Evolutionary conservation across 2,888 invertebrate species (phyloP).

Genomic region (Sarcophaga caerulescens): DNA sequence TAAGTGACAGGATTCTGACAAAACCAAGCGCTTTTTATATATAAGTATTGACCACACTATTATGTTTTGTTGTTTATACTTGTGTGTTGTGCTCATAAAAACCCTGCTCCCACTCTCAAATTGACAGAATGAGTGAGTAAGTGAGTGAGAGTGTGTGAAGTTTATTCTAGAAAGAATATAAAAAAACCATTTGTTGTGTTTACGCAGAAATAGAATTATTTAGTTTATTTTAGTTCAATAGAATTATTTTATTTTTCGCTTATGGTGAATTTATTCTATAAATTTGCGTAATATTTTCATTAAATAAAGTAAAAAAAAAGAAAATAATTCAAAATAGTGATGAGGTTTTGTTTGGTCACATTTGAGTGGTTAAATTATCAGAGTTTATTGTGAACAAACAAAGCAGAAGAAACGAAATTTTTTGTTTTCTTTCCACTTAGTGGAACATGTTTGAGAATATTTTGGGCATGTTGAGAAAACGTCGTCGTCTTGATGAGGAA

Average conservation of each 20-base stretch:
- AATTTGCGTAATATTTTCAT: conserved; percentile 26
- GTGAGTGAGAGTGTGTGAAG: conserved; percentile 21
- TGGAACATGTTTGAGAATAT: conserved; percentile 76
- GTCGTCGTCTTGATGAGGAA: conserved; percentile 75
- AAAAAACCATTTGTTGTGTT: conserved; percentile 42
- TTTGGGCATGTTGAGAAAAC: conserved; percentile 77
- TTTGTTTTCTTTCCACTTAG: not conserved
- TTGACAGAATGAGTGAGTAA: not conserved
- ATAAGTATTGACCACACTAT: conserved; percentile 25
- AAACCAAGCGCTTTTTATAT: not conserved
- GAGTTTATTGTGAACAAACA: not conserved
- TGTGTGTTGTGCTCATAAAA: not conserved
- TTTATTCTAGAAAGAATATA: conserved; percentile 59
- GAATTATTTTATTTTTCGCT: not conserved
- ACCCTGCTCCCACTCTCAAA: not conserved
- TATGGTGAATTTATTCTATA: not conserved
- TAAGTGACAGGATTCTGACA: too few species aligned
- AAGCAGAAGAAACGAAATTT: not conserved
- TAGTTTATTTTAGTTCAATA: too few species aligned
- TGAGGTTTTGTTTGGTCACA: conserved; percentile 3
- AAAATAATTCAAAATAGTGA: not conserved
- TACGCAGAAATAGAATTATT: conserved; percentile 38
- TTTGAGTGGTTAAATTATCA: not conserved
- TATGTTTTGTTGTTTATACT: conserved; percentile 42
- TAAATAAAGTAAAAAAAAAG: not conserved